Percentiles rank a stretch among this genome's conserved stretches.
Evolutionary conservation across 2,888 invertebrate genomes (phyloP).

Genomic region (Zonitis immaculata): DNA sequence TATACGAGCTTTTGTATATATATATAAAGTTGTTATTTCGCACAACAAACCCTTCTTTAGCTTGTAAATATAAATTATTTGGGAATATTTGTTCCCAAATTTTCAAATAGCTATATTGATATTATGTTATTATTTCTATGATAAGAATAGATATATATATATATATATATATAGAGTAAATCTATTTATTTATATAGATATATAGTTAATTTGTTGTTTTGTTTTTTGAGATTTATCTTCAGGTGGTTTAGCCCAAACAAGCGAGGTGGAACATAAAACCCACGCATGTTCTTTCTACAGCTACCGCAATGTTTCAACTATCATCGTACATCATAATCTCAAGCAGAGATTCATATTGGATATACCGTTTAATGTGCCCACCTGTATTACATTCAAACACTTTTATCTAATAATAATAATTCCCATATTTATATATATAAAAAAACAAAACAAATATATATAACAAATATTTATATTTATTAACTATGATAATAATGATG

Average conservation of each 20-base stretch:
- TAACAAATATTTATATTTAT: too few species aligned
- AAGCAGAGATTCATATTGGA: conserved; percentile 36
- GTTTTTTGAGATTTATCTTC: conserved; percentile 29
- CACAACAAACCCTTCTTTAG: neutral
- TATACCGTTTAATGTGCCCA: conserved; percentile 35
- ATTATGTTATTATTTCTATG: too few species aligned
- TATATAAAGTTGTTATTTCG: too few species aligned
- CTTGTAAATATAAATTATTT: neutral
- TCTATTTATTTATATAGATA: too few species aligned
- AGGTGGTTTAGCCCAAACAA: conserved; percentile 35
- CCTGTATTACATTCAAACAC: conserved; percentile 31
- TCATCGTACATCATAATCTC: conserved; percentile 40
- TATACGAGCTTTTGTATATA: too few species aligned
- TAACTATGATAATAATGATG: too few species aligned
- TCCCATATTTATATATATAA: too few species aligned
- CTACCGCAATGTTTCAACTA: conserved; percentile 38
- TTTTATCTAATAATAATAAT: conserved; percentile 15
- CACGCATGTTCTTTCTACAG: conserved; percentile 36
- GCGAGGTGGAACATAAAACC: conserved; percentile 39
- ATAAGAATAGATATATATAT: neutral
- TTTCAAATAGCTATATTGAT: too few species aligned
- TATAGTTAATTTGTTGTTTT: too few species aligned
- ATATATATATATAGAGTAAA: too few species aligned
- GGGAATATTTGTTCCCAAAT: too few species aligned
- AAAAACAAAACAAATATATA: too few species aligned